Evolutionary conservation across 2,888 invertebrate species (phyloP), one percentile per base, ranked within the genome.

Genomic region (Corbicula japonica): DNA sequence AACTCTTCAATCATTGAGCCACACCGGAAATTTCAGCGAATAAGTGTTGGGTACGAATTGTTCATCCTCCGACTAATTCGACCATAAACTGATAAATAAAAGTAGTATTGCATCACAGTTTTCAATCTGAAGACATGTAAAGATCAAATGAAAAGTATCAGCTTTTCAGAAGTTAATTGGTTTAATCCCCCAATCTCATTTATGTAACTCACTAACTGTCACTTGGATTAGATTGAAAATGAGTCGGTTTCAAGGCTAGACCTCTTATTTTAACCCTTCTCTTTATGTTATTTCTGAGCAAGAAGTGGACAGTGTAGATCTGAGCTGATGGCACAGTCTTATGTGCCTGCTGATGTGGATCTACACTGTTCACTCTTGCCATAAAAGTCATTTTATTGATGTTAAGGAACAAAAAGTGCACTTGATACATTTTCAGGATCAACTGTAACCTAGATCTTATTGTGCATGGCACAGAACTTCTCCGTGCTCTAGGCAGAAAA

Each of bases 391-490:
- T 21, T 8, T 15, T 18, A 23, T 26, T 23, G 10, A 48, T 48
- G 21, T 10, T 21, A 12, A 50, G 2, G 23, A n/a, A 50, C 10
- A 50, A 18, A 21, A 8, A 21, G 21, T 61, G 21, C 32, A 34
- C 23, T 41, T 38, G 23, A 61, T 54, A 28, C 18, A 52, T 48
- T 88, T 90, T 38, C 87, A 93, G 93, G 21, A 87, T 91, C 60
- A 94, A 94, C 84, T 92, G 93, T 69, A 93, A 94, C 85, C 91
- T 94, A 15, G 94, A 94, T 83, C 87, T 94, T 38, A 94, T 94
- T 75, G 93, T 94, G 0, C 88, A 91, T n/a, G 94, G 93, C 12
- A 90, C 92, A 2, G 89, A 86, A 2, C 80, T 94, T 3, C 83
- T 94, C 35, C 87, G 91, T 38, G 82, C 90, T 15, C 81, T 94